Percentiles rank a stretch among this genome's conserved stretches.
These are phyloP conservation scores for Bubo bubo DNA, from an alignment of 2,113 vertebrate genomes.

Conservation along the genomic window DNA sequence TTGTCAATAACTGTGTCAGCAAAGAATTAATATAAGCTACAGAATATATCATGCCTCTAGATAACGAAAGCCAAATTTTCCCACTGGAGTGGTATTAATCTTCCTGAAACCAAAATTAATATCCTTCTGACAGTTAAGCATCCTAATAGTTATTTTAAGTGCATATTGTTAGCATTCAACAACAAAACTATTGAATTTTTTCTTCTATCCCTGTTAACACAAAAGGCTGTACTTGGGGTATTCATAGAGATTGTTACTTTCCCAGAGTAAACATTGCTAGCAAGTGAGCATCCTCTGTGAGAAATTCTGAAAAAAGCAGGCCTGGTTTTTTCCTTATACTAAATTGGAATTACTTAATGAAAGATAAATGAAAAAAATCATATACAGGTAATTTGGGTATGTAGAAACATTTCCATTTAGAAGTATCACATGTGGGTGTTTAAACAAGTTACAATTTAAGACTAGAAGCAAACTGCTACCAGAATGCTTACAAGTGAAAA, in stretches of 20 bases:
- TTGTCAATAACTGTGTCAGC: neutral
- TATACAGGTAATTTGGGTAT: neutral
- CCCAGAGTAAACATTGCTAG: constrained; percentile 1
- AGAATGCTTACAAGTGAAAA: constrained; percentile 28
- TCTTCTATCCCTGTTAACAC: neutral
- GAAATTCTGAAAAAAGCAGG: neutral
- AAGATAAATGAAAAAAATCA: constrained; percentile 22
- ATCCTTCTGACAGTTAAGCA: constrained; percentile 29
- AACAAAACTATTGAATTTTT: neutral
- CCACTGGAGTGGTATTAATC: neutral
- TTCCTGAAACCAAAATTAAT: constrained; percentile 45
- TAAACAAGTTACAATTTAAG: neutral
- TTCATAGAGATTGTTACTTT: constrained; percentile 16
- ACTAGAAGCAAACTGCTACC: neutral
- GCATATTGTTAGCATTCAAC: neutral
- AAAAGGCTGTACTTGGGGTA: constrained; percentile 15
- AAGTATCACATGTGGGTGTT: neutral
- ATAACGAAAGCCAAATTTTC: constrained; percentile 19
- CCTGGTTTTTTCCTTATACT: neutral
- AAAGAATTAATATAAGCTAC: neutral
- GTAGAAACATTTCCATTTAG: constrained; percentile 24
- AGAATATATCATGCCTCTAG: neutral
- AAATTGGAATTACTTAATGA: constrained; percentile 26
- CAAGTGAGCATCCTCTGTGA: neutral
- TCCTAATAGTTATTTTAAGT: constrained; percentile 23